Evolutionary conservation across 2,113 vertebrate genomes (phyloP).

Genomic region (Reinhardtius hippoglossoides): DNA sequence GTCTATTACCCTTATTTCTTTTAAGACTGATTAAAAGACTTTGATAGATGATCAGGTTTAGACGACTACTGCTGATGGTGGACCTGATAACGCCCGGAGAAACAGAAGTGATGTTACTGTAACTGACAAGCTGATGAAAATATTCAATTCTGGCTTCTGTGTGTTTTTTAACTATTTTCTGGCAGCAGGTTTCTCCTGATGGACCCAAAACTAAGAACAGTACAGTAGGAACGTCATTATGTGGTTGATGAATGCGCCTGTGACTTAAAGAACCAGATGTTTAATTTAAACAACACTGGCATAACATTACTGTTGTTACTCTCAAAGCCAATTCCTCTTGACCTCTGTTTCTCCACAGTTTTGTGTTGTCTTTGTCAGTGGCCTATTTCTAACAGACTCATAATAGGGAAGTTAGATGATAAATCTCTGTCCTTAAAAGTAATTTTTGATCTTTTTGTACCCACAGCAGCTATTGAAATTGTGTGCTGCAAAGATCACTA

Average conservation of each 20-base stretch:
- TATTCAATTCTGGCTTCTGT: slow-evolving; percentile 8
- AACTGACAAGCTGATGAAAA: slow-evolving; percentile 34
- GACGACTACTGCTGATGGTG: background rate
- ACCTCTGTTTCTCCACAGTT: background rate
- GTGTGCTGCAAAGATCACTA: background rate
- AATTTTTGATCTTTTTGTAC: background rate
- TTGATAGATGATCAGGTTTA: background rate
- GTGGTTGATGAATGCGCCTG: background rate
- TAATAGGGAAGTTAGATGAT: background rate
- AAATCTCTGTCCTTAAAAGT: background rate
- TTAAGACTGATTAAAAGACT: slow-evolving; percentile 31
- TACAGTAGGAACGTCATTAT: slow-evolving; percentile 12
- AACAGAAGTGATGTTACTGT: slow-evolving; percentile 1
- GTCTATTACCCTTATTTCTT: slow-evolving; percentile 72
- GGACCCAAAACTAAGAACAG: background rate
- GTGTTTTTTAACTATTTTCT: slow-evolving; percentile 10
- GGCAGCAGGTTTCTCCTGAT: background rate
- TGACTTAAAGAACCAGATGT: slow-evolving; percentile 16
- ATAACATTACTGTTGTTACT: background rate
- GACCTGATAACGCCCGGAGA: slow-evolving; percentile 20
- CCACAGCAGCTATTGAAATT: background rate
- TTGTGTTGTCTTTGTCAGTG: background rate
- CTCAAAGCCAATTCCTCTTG: slow-evolving; percentile 9
- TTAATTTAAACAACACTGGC: background rate
- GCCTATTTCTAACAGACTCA: background rate